Base-by-base conservation (phyloP, 2,113 vertebrate species). In the Pterocles burchelli region DNA sequence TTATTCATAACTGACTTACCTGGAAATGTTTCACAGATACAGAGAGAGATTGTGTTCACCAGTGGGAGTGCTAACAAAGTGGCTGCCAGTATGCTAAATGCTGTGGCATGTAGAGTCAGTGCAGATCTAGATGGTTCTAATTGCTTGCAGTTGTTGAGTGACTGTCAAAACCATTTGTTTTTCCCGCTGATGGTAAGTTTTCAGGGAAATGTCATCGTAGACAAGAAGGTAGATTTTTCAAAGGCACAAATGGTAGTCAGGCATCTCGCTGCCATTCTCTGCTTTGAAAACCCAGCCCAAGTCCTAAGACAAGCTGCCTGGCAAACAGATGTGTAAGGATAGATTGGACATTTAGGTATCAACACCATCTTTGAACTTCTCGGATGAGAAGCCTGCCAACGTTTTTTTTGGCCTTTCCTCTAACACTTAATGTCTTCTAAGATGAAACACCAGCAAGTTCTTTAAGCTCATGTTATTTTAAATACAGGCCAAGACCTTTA, bases 401-500 rank as follows among this genome's bases (percentile, higher is more conserved):
- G 34, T 96, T 97, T 96, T 95, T 97, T 97, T 89, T 84, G 68
- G 96, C 95, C 85, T 72, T 90, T 91, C 89, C 79, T 93, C 85
- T 90, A 80, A 95, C 87, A 93, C 84, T 91, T 94, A 58, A 89
- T 95, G 96, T 97, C 96, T 97, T 88, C 90, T 92, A 96, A 96
- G 96, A 98, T 97, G 92, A 98, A 97, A 98, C 95, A 96, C 91
- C 78, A 82, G 94, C 95, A 93, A 88, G 91, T 97, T 95, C 96
- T 98, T 97, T 97, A 97, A 97, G 97, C 94, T 96, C 95, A 88
- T 97, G 98, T 97, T 97, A 97, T 97, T 98, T 98, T 97, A 96
- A 97, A 97, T 95, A 93, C 78, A 95, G 98, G 97, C 90, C 96
- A 96, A 95, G 97, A 97, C 97, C 97, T 98, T 97, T 96, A 85